Conservation (phyloP, 2,888 invertebrate genomes). For the Drosophila nigricruria region DNA sequence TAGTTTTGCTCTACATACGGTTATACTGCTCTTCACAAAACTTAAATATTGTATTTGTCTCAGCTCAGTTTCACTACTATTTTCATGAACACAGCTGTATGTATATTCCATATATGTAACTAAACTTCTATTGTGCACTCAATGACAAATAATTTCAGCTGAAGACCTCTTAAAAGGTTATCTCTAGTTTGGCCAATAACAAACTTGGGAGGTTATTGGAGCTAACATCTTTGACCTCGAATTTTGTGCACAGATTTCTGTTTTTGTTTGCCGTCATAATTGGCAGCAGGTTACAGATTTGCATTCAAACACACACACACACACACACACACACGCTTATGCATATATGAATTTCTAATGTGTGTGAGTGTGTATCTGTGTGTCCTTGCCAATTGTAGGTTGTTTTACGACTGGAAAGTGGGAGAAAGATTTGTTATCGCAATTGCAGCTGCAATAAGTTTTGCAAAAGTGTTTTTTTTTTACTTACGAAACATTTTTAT, state of each 20-base stretch:
- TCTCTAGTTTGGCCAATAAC: not conserved
- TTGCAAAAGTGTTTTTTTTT: not conserved
- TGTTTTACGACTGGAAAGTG: conserved; percentile 20
- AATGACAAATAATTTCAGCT: not conserved
- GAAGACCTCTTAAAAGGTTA: conserved; percentile 5
- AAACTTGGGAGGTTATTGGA: not conserved
- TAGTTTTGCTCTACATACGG: not conserved
- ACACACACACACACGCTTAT: not conserved
- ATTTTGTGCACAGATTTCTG: conserved; percentile 6
- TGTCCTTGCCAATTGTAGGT: conserved; percentile 2
- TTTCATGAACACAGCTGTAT: not conserved
- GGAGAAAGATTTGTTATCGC: conserved; percentile 19
- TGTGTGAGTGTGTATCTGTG: not conserved
- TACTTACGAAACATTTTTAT: conserved; percentile 15
- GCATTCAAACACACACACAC: not conserved
- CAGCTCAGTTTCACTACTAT: not conserved
- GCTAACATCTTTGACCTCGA: conserved; percentile 4
- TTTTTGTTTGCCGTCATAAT: conserved; percentile 14
- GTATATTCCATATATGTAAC: not conserved
- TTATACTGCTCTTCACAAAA: not conserved
- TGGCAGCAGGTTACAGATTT: conserved; percentile 12
- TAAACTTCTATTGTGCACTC: conserved; percentile 8
- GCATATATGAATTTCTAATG: not conserved
- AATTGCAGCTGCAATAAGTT: conserved; percentile 13
- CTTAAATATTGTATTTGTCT: not conserved